Conservation (phyloP, 2,113 vertebrate genomes). For the Xiphophorus hellerii region DNA sequence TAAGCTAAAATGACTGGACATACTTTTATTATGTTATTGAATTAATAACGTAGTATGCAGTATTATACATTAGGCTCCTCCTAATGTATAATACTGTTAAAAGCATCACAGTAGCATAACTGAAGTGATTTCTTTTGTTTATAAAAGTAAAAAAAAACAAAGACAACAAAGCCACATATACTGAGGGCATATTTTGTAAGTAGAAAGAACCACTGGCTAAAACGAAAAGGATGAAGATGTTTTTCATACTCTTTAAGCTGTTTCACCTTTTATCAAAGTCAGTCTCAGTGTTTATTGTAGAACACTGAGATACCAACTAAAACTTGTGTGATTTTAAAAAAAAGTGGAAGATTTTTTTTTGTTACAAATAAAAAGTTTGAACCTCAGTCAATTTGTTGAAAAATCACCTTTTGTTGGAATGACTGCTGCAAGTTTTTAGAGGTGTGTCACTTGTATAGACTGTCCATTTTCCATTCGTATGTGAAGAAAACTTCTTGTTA, state of each 20-base stretch:
- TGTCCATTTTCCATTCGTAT: too few species aligned
- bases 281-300: background rate
- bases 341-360: background rate
- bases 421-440: too few species aligned
- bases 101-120: background rate
- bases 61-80: background rate
- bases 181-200: background rate
- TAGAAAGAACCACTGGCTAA: too few species aligned
- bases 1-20: background rate
- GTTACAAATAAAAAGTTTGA: too few species aligned
- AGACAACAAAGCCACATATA: background rate
- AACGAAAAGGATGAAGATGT: too few species aligned
- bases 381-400: too few species aligned
- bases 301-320: too few species aligned
- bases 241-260: background rate
- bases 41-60: background rate
- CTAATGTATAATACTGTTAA: background rate
- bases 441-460: too few species aligned
- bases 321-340: background rate
- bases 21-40: background rate
- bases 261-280: background rate
- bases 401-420: too few species aligned
- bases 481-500: too few species aligned
- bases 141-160: background rate
- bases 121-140: background rate